These are phyloP conservation scores for Orthosia incerta DNA, from an alignment of 2,888 invertebrate species.

Conservation along the genomic window DNA sequence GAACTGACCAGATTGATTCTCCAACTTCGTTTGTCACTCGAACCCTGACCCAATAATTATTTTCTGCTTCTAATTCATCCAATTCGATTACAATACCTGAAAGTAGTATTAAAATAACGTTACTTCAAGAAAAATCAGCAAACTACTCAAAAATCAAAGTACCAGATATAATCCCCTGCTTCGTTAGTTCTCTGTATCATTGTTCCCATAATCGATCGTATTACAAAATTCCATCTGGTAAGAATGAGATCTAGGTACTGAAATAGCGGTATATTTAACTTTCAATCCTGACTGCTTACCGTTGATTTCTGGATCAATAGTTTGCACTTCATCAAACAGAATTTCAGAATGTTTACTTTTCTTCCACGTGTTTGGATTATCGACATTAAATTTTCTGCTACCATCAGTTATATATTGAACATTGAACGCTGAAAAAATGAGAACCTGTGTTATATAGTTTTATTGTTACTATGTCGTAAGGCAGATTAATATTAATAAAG, in stretches of 20 bases:
- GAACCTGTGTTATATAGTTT: too few species aligned
- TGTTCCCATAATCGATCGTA: neutral
- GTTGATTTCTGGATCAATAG: slow-evolving; percentile 42
- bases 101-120: slow-evolving; percentile 13
- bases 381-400: slow-evolving; percentile 49
- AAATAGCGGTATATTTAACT: too few species aligned
- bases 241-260: neutral
- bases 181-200: neutral
- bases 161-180: neutral
- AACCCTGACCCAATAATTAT: slow-evolving; percentile 79
- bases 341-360: slow-evolving; percentile 56
- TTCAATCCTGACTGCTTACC: slow-evolving; percentile 14
- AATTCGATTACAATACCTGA: slow-evolving; percentile 70
- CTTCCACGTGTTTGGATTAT: slow-evolving; percentile 74
- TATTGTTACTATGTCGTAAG: too few species aligned
- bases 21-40: slow-evolving; percentile 78
- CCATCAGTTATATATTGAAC: slow-evolving; percentile 69
- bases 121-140: neutral
- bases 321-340: slow-evolving; percentile 54
- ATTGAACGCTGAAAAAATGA: slow-evolving; percentile 63
- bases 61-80: slow-evolving; percentile 71
- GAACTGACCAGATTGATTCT: slow-evolving; percentile 77
- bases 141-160: neutral
- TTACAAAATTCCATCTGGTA: neutral
- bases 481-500: too few species aligned